These are phyloP conservation scores for Scotopteryx bipunctaria DNA, from an alignment of 2,888 invertebrate genomes.

Conservation along the genomic window DNA sequence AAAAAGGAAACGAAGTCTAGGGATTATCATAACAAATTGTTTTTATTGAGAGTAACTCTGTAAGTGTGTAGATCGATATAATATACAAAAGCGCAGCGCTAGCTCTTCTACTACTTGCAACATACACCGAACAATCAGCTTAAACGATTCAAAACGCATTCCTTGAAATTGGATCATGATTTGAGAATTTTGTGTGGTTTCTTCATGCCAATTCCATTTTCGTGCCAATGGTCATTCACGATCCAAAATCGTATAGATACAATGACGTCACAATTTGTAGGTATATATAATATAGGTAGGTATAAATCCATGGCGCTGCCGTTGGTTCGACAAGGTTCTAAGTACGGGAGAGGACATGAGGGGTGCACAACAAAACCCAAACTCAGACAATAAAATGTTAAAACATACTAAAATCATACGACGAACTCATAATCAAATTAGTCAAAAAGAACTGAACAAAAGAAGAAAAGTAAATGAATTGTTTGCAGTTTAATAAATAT, in stretches of 20 bases:
- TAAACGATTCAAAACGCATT: conserved; percentile 19
- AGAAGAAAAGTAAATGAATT: conserved; percentile 44
- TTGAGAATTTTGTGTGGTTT: conserved; percentile 1
- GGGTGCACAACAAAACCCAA: conserved; percentile 70
- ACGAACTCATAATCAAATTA: conserved; percentile 51
- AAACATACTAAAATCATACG: conserved; percentile 54
- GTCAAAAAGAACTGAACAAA: conserved; percentile 41
- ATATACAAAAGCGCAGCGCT: conserved; percentile 38
- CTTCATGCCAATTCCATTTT: conserved; percentile 11
- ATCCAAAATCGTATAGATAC: conserved; percentile 29
- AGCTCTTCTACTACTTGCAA: conserved; percentile 49
- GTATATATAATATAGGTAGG: no score
- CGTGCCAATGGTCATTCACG: conserved; percentile 14
- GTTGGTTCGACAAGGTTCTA: conserved; percentile 31
- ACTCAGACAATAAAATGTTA: conserved; percentile 57
- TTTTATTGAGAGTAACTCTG: conserved; percentile 1
- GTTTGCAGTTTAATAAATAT: conserved; percentile 47
- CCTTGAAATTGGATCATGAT: conserved; percentile 44
- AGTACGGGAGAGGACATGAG: conserved; percentile 48
- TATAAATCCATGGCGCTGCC: no score
- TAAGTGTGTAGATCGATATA: conserved; percentile 9
- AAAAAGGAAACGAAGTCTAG: conserved; percentile 27
- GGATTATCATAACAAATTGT: conserved; percentile 10
- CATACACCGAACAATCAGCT: conserved; percentile 21
- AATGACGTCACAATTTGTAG: conserved; percentile 20